Conservation (phyloP, 2,113 vertebrate species). For the Plotosus lineatus region DNA sequence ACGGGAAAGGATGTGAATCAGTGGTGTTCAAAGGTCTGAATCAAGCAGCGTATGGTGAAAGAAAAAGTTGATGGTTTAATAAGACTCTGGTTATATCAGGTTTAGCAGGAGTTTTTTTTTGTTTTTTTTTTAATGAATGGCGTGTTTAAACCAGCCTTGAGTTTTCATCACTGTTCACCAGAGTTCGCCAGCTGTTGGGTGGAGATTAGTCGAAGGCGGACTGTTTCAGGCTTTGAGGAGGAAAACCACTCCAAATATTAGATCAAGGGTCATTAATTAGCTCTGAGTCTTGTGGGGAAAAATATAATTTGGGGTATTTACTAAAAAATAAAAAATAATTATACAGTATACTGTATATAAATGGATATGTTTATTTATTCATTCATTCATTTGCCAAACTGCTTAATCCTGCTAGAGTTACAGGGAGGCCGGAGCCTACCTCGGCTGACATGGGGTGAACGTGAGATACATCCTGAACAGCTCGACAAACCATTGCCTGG, state of each 20-base stretch:
- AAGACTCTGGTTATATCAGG: not conserved
- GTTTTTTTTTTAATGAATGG: not conserved
- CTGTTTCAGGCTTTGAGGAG: not conserved
- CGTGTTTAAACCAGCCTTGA: not conserved
- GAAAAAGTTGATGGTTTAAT: not conserved
- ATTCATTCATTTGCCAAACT: not conserved
- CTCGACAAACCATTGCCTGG: too few relatives aligned
- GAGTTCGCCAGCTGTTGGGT: not conserved
- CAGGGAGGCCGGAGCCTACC: too few relatives aligned
- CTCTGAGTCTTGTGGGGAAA: not conserved
- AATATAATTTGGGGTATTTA: not conserved
- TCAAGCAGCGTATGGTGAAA: not conserved
- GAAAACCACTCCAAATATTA: not conserved
- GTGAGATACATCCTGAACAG: too few relatives aligned
- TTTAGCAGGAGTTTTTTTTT: not conserved
- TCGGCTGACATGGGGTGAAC: too few relatives aligned
- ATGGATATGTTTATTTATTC: not conserved
- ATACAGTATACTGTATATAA: not conserved
- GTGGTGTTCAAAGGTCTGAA: not conserved
- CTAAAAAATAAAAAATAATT: not conserved
- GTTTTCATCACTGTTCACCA: not conserved
- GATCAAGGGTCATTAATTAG: not conserved
- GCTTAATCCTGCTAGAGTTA: too few relatives aligned
- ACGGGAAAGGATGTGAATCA: constrained; percentile 4
- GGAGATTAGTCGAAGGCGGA: not conserved